Evolutionary conservation across 30 jellyfish, hydroid and myxozoan genomes (phyloP), one percentile per base, ranked within the genome.

Genomic region (Cassiopea andromeda): DNA sequence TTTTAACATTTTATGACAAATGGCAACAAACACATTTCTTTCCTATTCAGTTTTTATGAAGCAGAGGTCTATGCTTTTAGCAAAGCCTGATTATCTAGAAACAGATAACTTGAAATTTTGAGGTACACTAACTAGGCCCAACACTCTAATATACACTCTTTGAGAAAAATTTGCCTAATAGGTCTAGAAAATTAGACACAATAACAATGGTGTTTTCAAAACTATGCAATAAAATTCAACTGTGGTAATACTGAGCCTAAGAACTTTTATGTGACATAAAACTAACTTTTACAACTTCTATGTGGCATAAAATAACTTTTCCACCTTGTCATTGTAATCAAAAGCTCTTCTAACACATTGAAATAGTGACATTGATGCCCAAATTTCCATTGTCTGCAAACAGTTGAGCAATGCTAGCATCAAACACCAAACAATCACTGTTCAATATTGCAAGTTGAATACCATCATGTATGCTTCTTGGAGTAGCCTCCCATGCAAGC

Each of bases 401-500:
- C 64, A 95, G 79, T 75, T 95, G 99, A 1, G 99, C 99, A 27
- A 95, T 95, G 73, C 99, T 91, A 38, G 99, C 92, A 85, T 95
- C 99, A 95, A 95, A 95, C 48, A 95, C 99, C 75, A 95, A 82
- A 73, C 99, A 95, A 67, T 95, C 99, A 81, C 99, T 95, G 89
- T 95, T 95, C 73, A 91, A 78, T 48, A 95, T 95, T 12, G 99
- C 99, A 1, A 98, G 89, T 60, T 91, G 98, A 38, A 95, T 95
- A 7, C 99, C 99, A 88, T 95, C 99, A 78, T 95, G 99, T 17
- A 95, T 95, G 75, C 98, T 91, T 46, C 99, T 82, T 46, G 99
- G 99, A 1, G 99, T 95, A 14, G 99, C 99, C 92, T 95, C 99
- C 99, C 99, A 95, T 44, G 99, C 99, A 9, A 95, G 90, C 16